Evolutionary conservation across 2,888 invertebrate species (phyloP), one percentile per base, ranked within the genome.

Genomic region (Chymomyza fuscimana): DNA sequence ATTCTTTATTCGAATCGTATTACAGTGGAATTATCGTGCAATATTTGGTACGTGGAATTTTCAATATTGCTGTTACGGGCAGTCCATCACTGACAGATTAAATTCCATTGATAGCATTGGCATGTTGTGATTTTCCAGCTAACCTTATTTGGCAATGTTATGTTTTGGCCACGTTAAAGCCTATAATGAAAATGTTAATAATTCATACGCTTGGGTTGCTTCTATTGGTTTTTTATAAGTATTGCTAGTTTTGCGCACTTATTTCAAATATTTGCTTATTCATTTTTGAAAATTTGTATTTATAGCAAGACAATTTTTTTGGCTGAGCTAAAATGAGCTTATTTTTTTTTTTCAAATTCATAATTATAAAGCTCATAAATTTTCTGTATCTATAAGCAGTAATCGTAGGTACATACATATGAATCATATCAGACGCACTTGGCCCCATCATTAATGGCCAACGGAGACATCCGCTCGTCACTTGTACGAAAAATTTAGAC

Each of bases 21-120:
- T 46, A 46, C 40, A 46, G 10, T 46, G 40, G 40, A 46, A 46
- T 46, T 46, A 46, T 12, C 12, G 10, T 25, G 78, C 78, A 76
- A 80, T 80, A 80, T 66, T 85, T 81, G 74, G 77, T 85, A 86
- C 80, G 82, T 82, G 85, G 85, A 85, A 86, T 85, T 86, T 84
- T 71, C 80, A 86, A 86, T 86, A 76, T 72, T 71, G 78, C 78
- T 73, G 73, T 46, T 40, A 46, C 2, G 12, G 40, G 40, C 15
- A 54, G 54, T 16, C 15, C 19, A 7, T 12, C 50, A 29, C 32
- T 25, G 63, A 83, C 83, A 83, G 86, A 86, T 83, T 83, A 83
- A 83, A 83, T 83, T 83, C 83, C 83, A 76, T 72, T 83, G 83
- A 86, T 83, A 81, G 70, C 79, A 73, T 75, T 81, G 79, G 79